Percentiles rank a stretch among this genome's conserved stretches.
These are phyloP conservation scores for Aphelocoma californica DNA, from an alignment of 2,797 vertebrate species.

Conservation along the genomic window DNA sequence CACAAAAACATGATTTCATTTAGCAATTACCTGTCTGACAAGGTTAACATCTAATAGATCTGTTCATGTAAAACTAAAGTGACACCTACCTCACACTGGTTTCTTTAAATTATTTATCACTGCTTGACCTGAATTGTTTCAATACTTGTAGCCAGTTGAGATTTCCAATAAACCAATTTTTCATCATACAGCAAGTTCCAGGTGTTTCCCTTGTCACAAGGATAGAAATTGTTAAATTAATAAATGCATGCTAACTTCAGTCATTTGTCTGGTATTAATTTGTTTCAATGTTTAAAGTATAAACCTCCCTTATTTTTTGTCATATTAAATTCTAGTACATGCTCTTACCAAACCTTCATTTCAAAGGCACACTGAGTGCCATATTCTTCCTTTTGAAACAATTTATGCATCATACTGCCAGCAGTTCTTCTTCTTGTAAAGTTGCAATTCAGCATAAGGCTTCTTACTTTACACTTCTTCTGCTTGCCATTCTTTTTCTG, in stretches of 20 bases:
- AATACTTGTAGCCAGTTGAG: background rate
- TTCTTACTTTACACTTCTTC: background rate
- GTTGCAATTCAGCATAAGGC: background rate
- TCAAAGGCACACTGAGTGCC: background rate
- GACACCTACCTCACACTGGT: background rate
- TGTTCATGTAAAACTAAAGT: slow-evolving; percentile 22
- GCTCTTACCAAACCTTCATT: background rate
- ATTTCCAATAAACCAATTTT: slow-evolving; percentile 26
- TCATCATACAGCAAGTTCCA: background rate
- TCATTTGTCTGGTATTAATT: background rate
- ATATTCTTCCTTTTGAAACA: background rate
- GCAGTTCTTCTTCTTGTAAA: background rate
- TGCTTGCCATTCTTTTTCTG: background rate
- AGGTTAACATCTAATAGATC: slow-evolving; percentile 24
- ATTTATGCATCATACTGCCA: background rate
- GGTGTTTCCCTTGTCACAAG: background rate
- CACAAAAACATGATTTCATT: slow-evolving; percentile 24
- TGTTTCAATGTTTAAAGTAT: background rate
- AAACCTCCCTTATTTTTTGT: background rate
- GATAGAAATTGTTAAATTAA: slow-evolving; percentile 7
- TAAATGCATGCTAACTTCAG: background rate
- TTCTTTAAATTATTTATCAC: slow-evolving; percentile 41
- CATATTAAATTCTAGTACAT: background rate
- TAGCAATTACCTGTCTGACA: slow-evolving; percentile 21
- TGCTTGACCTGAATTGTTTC: background rate